Evolutionary conservation across 2,113 vertebrate species (phyloP), one percentile per base, ranked within the genome.

Genomic region (Stomatorhinus ivindoensis): DNA sequence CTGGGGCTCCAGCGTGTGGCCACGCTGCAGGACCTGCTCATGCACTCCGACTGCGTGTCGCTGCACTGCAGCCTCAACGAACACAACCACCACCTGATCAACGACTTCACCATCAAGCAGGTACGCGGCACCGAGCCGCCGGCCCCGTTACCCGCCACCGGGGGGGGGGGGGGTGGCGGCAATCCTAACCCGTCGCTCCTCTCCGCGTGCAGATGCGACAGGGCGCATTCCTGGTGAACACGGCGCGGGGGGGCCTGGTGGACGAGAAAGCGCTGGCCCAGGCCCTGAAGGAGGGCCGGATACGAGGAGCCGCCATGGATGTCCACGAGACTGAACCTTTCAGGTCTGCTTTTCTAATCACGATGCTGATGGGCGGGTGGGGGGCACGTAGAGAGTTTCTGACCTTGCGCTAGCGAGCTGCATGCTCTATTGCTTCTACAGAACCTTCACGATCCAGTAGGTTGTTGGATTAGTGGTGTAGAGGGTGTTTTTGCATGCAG

Each of bases 21-120:
- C 90, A 96, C 96, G 83, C 94, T 97, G 93, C 96, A 96, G 92
- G 96, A 97, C 91, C 95, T 97, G 92, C 96, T 97, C 90, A 95
- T 96, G 92, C 96, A 96, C 93, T 96, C 96, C 76, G 96, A 97
- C 95, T 97, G 96, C 91, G 96, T 97, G 88, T 96, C 96, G 89
- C 93, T 97, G 91, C 96, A 97, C 95, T 97, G 96, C 94, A 96
- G 96, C 92, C 93, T 97, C 89, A 96, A 97, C 88, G 96, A 97
- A 93, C 96, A 97, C 95, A 97, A 96, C 93, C 96, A 97, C 93
- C 96, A 97, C 93, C 96, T 97, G 94, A 96, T 97, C 94, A 97
- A 97, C 92, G 96, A 97, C 95, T 97, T 97, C 94, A 97, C 96
- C 93, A 97, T 97, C 93, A 97, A 97, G 95, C 96, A 97, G 96